phyloP scores from a whole-genome alignment of 2,113 vertebrate genomes.

The Perca fluviatilis region DNA sequence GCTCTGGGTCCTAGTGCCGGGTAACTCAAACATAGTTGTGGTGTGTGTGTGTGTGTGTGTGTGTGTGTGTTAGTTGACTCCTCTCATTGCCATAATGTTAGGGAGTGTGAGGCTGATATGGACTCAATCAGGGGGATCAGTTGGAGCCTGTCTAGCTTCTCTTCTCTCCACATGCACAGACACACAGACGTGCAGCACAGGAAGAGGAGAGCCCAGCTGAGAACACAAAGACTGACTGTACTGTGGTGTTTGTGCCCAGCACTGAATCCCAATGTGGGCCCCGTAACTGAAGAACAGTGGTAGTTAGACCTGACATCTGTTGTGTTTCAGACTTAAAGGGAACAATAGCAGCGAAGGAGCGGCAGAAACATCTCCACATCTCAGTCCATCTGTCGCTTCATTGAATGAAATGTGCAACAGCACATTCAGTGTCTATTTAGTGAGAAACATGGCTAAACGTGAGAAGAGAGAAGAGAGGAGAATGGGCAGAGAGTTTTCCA shows the following conservation, averaged over 20 bases:
- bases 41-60: too few species aligned
- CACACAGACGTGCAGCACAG: slow-evolving; percentile 6
- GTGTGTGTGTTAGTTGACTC: neutral
- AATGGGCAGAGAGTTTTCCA: slow-evolving; percentile 26
- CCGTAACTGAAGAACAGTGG: neutral
- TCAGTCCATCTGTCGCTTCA: neutral
- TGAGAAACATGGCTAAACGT: neutral
- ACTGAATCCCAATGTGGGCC: slow-evolving; percentile 40
- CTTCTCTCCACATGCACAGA: slow-evolving; percentile 8
- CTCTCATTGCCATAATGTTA: slow-evolving; percentile 15
- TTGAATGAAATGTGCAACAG: neutral
- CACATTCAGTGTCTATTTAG: neutral
- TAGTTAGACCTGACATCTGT: slow-evolving; percentile 9
- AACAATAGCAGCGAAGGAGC: neutral
- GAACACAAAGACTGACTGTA: slow-evolving; percentile 45
- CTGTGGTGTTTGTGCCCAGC: slow-evolving; percentile 11
- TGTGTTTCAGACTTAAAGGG: neutral
- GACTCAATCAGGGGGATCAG: neutral
- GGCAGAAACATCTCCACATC: neutral
- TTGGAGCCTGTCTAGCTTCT: neutral
- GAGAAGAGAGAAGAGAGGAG: neutral
- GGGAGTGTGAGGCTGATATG: neutral
- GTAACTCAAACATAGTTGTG: neutral
- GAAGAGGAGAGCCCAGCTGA: slow-evolving; percentile 45
- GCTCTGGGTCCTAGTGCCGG: neutral